Evolutionary conservation across 2,113 vertebrate genomes (phyloP).

Genomic region (Fulica atra): DNA sequence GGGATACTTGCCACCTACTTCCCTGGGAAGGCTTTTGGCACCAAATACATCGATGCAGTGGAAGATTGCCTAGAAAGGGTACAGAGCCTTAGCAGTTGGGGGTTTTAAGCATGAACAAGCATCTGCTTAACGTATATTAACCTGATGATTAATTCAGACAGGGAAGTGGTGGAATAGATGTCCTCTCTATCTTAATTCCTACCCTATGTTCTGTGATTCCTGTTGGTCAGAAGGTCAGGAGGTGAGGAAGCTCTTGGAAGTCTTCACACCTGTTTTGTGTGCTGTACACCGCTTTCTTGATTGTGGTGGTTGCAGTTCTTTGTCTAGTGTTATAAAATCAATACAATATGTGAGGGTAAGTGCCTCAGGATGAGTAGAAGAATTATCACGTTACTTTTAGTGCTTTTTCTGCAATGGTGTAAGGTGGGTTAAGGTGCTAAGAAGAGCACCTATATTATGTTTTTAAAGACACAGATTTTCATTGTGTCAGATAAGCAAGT

Average conservation of each 20-base stretch:
- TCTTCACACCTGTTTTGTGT: neutral
- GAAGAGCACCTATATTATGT: too few relatives aligned
- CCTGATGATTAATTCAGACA: neutral
- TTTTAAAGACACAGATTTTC: neutral
- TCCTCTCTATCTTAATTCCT: neutral
- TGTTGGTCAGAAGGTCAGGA: neutral
- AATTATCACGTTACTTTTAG: neutral
- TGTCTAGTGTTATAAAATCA: neutral
- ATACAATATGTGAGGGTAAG: neutral
- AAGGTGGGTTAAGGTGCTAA: too few relatives aligned
- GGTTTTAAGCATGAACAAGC: neutral
- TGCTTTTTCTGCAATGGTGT: neutral
- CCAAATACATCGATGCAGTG: neutral
- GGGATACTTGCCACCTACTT: neutral
- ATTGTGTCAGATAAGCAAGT: neutral
- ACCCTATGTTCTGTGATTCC: neutral
- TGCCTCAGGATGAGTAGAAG: accelerated
- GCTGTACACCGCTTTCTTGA: neutral
- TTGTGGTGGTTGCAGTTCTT: neutral
- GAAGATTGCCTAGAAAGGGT: neutral
- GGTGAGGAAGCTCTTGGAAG: neutral
- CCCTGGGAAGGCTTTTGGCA: neutral
- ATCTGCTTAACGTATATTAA: neutral
- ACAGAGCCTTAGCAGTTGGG: neutral
- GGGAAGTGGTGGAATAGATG: neutral